Evolutionary conservation across 2,113 vertebrate genomes (phyloP).

Genomic region (Mus pahari): DNA sequence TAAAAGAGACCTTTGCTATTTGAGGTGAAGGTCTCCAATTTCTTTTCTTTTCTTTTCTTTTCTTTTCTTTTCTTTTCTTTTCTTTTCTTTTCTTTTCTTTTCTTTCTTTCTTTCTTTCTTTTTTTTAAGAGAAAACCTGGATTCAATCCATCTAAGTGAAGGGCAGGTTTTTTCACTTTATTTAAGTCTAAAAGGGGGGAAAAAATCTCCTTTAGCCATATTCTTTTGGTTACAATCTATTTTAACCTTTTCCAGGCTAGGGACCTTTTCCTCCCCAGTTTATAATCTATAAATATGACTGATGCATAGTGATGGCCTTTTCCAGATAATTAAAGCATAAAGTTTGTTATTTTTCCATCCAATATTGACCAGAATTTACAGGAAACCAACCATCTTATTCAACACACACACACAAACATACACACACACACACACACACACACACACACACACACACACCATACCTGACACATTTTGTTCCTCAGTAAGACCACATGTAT

Average conservation of each 20-base stretch:
- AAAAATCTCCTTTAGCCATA: constrained; percentile 2
- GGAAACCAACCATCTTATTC: neutral
- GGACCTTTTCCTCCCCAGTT: constrained; percentile 75
- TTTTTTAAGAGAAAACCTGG: constrained; percentile 66
- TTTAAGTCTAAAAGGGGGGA: constrained; percentile 64
- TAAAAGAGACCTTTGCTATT: constrained; percentile 70
- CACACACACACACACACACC: neutral
- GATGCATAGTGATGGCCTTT: constrained; percentile 69
- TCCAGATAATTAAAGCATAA: constrained; percentile 80
- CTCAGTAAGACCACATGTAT: constrained; percentile 13
- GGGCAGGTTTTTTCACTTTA: constrained; percentile 62
- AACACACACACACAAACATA: neutral
- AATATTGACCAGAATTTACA: constrained; percentile 43
- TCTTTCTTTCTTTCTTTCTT: neutral
- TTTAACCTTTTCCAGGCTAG: constrained; percentile 76
- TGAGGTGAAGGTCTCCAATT: constrained; percentile 65
- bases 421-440: neutral
- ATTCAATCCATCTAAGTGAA: constrained; percentile 71
- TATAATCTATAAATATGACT: constrained; percentile 78
- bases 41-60: neutral
- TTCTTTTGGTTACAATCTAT: constrained; percentile 69
- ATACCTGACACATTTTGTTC: neutral
- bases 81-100: constrained; percentile 45
- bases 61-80: neutral
- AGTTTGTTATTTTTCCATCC: constrained; percentile 69